Conservation (phyloP, 2,888 invertebrate species). For the Drosophila siamana region DNA sequence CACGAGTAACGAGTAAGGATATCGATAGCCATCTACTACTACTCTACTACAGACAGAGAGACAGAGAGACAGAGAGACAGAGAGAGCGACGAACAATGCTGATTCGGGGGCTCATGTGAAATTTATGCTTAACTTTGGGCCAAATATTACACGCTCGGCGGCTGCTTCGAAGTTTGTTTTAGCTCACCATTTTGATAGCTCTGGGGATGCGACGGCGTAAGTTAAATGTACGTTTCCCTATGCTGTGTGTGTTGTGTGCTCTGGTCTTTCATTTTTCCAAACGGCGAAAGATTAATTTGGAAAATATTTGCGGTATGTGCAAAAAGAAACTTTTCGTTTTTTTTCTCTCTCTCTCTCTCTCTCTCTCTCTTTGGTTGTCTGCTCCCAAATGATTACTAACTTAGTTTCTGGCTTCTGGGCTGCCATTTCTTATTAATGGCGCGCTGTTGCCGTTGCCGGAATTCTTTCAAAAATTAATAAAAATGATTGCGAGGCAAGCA, state of each 20-base stretch:
- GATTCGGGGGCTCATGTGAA: no score
- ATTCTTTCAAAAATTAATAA: conserved; percentile 73
- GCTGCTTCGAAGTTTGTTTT: conserved; percentile 17
- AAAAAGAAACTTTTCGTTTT: conserved; percentile 38
- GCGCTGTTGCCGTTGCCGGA: conserved; percentile 24
- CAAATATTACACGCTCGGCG: conserved; percentile 7
- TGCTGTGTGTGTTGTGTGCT: background rate
- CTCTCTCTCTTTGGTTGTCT: conserved; percentile 8
- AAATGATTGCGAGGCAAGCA: conserved; percentile 54
- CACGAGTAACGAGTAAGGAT: no score
- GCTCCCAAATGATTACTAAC: conserved; percentile 44
- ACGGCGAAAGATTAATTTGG: conserved; percentile 51
- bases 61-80: no score
- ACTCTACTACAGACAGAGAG: no score
- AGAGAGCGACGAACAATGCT: background rate
- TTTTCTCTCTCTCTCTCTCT: no score
- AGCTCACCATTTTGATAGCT: conserved; percentile 30
- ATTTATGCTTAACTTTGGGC: conserved; percentile 3
- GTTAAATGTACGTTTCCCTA: conserved; percentile 8
- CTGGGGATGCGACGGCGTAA: conserved; percentile 22
- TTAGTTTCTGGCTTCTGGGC: conserved; percentile 42
- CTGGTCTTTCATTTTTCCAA: conserved; percentile 33
- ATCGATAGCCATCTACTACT: no score
- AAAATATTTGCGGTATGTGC: conserved; percentile 60
- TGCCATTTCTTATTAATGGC: conserved; percentile 57